Evolutionary conservation across 2,888 invertebrate genomes (phyloP).

Genomic region (Zhengitettix transpicula): DNA sequence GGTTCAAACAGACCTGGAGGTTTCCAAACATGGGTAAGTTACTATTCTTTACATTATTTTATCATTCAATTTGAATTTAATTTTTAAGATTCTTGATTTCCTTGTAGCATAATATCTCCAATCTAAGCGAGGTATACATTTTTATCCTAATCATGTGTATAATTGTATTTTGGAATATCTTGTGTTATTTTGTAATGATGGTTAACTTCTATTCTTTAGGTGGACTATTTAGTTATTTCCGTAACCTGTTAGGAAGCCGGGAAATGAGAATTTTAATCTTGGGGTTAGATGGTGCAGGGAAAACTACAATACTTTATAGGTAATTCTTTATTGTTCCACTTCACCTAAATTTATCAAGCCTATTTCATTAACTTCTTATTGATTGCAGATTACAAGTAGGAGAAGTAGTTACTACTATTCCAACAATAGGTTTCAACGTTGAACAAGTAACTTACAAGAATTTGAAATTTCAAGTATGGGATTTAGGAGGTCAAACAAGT

Average conservation of each 20-base stretch:
- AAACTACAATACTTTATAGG: slow-evolving; percentile 96
- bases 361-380: too few relatives aligned
- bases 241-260: slow-evolving; percentile 83
- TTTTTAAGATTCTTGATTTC: too few relatives aligned
- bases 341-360: too few relatives aligned
- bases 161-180: too few relatives aligned
- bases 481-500: slow-evolving; percentile 96
- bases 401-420: slow-evolving; percentile 95
- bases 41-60: too few relatives aligned
- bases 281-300: slow-evolving; percentile 96
- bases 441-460: slow-evolving; percentile 99
- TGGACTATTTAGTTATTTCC: slow-evolving; percentile 91
- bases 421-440: slow-evolving; percentile 98
- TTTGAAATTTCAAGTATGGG: slow-evolving; percentile 98
- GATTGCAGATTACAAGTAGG: slow-evolving; percentile 72
- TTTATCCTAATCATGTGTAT: too few relatives aligned
- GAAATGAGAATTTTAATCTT: slow-evolving; percentile 97
- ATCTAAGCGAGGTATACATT: too few relatives aligned
- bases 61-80: too few relatives aligned
- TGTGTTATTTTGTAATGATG: too few relatives aligned
- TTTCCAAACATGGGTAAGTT: too few relatives aligned
- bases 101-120: too few relatives aligned
- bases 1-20: too few relatives aligned
- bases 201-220: slow-evolving; percentile 35
- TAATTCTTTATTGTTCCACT: slow-evolving; percentile 9